Evolutionary conservation across 2,888 invertebrate genomes (phyloP).

Genomic region (Stenodema calcarata): DNA sequence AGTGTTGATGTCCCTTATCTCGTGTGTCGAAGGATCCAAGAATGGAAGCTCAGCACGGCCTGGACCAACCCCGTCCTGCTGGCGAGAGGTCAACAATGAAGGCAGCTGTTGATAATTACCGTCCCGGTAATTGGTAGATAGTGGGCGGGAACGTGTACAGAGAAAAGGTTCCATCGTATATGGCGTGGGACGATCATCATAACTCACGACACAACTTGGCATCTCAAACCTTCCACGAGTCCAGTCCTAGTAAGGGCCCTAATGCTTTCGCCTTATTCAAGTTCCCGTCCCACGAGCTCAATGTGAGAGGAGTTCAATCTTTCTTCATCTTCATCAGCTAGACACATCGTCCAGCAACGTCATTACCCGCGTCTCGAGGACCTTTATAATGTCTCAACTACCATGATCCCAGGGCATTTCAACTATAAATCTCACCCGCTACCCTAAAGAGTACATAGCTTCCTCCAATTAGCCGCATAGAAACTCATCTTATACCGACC

Average conservation of each 20-base stretch:
- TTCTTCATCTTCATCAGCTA: neutral
- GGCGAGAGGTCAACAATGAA: neutral
- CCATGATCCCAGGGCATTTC: neutral
- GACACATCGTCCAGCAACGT: neutral
- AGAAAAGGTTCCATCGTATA: neutral
- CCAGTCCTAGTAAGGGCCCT: neutral
- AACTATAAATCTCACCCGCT: neutral
- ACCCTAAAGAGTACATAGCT: neutral
- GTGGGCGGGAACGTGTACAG: neutral
- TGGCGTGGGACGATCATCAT: neutral
- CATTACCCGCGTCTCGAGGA: neutral
- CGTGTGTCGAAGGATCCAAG: neutral
- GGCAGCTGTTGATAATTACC: neutral
- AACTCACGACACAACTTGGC: neutral
- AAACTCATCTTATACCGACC: neutral
- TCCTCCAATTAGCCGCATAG: neutral
- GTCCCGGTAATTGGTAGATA: neutral
- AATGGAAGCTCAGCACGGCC: neutral
- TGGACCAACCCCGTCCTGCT: neutral
- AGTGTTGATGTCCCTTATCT: neutral
- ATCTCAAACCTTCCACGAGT: neutral
- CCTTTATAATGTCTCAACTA: neutral
- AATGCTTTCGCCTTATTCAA: neutral
- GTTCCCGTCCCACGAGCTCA: neutral
- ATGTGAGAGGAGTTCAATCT: neutral